Evolutionary conservation across 1,140 invertebrate genomes (phyloP).

Genomic region (Thalassaphorura encarpata): DNA sequence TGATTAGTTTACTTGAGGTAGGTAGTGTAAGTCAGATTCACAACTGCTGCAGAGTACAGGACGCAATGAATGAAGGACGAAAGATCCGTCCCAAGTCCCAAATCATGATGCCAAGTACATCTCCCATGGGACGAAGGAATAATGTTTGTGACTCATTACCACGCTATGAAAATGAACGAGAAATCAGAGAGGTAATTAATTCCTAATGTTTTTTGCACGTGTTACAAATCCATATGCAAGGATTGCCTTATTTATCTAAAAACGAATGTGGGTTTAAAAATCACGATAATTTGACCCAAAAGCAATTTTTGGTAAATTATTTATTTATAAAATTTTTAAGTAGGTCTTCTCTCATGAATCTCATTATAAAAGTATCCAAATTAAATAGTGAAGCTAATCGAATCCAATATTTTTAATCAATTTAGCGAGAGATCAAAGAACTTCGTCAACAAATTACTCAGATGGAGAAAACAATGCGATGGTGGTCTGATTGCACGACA

Average conservation of each 20-base stretch:
- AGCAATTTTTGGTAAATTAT: too few relatives aligned
- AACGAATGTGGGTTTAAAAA: neutral
- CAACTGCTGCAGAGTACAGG: too few relatives aligned
- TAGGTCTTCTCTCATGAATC: too few relatives aligned
- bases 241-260: too few relatives aligned
- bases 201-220: too few relatives aligned
- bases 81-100: slow-evolving; percentile 26
- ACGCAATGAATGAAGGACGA: slow-evolving; percentile 23
- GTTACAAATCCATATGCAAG: too few relatives aligned
- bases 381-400: neutral
- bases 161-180: slow-evolving; percentile 37
- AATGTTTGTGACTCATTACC: slow-evolving; percentile 27
- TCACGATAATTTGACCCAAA: too few relatives aligned
- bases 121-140: slow-evolving; percentile 14
- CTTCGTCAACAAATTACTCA: slow-evolving; percentile 80
- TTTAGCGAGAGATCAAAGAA: slow-evolving; percentile 73
- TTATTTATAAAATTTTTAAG: too few relatives aligned
- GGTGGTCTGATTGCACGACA: slow-evolving; percentile 89
- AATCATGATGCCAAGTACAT: slow-evolving; percentile 24
- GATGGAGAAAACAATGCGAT: slow-evolving; percentile 98
- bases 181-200: slow-evolving; percentile 36
- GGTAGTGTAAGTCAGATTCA: too few relatives aligned
- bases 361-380: neutral
- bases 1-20: too few relatives aligned
- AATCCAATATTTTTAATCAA: neutral